Evolutionary conservation across 2,797 vertebrate species (phyloP).

Genomic region (Xenentodon cancila): DNA sequence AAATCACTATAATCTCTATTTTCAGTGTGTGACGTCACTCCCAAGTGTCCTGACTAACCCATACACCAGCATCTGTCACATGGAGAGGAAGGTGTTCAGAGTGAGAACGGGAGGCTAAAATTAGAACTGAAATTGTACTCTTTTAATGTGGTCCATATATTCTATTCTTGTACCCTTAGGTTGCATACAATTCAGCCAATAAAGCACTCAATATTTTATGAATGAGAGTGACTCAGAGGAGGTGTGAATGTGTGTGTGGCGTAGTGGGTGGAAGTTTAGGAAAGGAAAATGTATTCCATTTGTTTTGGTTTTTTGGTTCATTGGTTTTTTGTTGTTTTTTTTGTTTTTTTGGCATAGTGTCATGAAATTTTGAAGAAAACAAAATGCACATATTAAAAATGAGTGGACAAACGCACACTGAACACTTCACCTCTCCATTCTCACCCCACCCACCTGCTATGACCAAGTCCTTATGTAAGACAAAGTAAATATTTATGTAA

Average conservation of each 20-base stretch:
- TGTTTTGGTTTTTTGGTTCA: not conserved
- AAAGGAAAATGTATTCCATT: slow-evolving; percentile 9
- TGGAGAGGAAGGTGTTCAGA: slow-evolving; percentile 48
- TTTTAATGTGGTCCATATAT: slow-evolving; percentile 27
- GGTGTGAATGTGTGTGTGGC: slow-evolving; percentile 43
- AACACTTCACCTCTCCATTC: not conserved
- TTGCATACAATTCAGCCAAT: slow-evolving; percentile 40
- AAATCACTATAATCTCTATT: slow-evolving; percentile 70
- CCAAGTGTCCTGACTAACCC: slow-evolving; percentile 66
- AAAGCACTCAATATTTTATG: slow-evolving; percentile 60
- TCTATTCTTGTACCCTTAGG: slow-evolving; percentile 19
- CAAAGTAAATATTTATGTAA: slow-evolving; percentile 35
- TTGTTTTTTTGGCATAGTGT: slow-evolving; percentile 7
- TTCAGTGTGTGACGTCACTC: slow-evolving; percentile 74
- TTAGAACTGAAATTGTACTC: slow-evolving; percentile 36
- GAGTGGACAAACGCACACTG: not conserved
- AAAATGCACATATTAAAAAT: not conserved
- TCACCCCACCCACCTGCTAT: slow-evolving; percentile 11
- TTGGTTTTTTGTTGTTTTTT: not conserved
- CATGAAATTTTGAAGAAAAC: not conserved
- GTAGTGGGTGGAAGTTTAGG: slow-evolving; percentile 33
- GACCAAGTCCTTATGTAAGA: slow-evolving; percentile 34
- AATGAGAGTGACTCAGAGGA: slow-evolving; percentile 64
- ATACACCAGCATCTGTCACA: slow-evolving; percentile 70
- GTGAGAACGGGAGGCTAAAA: slow-evolving; percentile 25